Evolutionary conservation across 2,888 invertebrate species (phyloP), one percentile per base, ranked within the genome.

Genomic region (Brachypalpus laphriformis): DNA sequence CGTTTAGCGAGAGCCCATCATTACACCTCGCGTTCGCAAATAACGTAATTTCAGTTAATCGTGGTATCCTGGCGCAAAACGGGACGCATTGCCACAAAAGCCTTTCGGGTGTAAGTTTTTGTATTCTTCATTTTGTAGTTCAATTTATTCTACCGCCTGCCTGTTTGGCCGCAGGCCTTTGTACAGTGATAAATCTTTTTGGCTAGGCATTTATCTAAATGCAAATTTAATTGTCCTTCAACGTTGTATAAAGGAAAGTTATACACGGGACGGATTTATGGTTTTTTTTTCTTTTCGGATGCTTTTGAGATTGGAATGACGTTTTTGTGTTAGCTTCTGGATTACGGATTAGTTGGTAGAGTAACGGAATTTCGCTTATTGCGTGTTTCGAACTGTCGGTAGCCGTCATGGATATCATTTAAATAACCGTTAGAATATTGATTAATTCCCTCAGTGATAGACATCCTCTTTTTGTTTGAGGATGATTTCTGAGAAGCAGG

Each of bases 221-320:
- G 91, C 91, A 91, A 91, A 91, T 91, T 91, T 91, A 91, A 91
- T 91, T 91, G 91, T 91, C 89, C 88, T 88, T 85, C 65, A 51
- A 56, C 45, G 68, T 59, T 75, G 61, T 18, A 57, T 11, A 45
- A 22, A 61, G 59, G 65, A 40, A 54, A 66, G 51, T 65, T 66
- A n/a, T 25, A 25, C 42, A 25, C 8, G 49, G 45, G 37, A 72
- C 14, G 47, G 56, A 37, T 18, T 42, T 40, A 34, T 7, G 40
- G 31, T 59, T 51, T 31, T n/a, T 11, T 59, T 9, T 16, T 37
- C 4, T 16, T 54, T 34, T 11, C 6, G 56, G 37, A 18, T 70
- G 56, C 49, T 22, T 25, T 70, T 3, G 54, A 54, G 42, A 66
- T 54, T 28, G 5, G 28, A 47, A 57, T 18, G 18, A 9, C 5